phyloP scores from a whole-genome alignment of 2,113 vertebrate genomes.

The Sorex fumeus region DNA sequence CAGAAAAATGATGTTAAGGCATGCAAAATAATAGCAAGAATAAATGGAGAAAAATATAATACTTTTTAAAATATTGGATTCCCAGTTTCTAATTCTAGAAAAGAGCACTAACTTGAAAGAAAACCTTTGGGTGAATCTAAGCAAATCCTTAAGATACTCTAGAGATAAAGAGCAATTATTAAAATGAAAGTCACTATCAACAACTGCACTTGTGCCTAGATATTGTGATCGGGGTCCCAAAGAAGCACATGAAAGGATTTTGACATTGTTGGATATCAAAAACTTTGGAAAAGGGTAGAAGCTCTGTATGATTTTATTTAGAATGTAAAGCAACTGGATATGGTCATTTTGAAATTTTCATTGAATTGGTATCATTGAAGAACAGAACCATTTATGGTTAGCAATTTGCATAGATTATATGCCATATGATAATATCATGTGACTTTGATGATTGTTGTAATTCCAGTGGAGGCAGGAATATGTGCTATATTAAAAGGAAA shows the following conservation, averaged over 20 bases:
- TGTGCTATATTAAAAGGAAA: neutral
- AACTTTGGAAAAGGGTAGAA: neutral
- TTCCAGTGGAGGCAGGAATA: neutral
- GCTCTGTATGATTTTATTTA: neutral
- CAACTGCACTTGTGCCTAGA: neutral
- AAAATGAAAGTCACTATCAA: neutral
- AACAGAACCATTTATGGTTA: conserved; percentile 36
- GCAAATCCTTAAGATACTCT: neutral
- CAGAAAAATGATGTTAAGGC: conserved; percentile 42
- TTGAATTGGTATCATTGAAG: neutral
- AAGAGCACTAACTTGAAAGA: conserved; percentile 10
- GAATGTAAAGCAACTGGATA: neutral
- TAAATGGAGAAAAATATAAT: conserved; percentile 25
- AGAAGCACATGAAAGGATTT: neutral
- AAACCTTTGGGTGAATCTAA: conserved; percentile 32
- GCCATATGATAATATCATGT: neutral
- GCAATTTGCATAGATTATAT: neutral
- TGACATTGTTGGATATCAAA: neutral
- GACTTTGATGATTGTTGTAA: neutral
- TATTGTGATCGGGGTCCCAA: neutral
- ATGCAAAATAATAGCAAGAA: conserved; percentile 8
- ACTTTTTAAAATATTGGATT: conserved; percentile 47
- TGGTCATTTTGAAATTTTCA: conserved; percentile 38
- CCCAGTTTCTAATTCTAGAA: conserved; percentile 36
- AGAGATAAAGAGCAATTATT: neutral